Percentiles rank a stretch among this genome's conserved stretches.
These are phyloP conservation scores for Phortica magna DNA, from an alignment of 2,888 invertebrate species.

Conservation along the genomic window DNA sequence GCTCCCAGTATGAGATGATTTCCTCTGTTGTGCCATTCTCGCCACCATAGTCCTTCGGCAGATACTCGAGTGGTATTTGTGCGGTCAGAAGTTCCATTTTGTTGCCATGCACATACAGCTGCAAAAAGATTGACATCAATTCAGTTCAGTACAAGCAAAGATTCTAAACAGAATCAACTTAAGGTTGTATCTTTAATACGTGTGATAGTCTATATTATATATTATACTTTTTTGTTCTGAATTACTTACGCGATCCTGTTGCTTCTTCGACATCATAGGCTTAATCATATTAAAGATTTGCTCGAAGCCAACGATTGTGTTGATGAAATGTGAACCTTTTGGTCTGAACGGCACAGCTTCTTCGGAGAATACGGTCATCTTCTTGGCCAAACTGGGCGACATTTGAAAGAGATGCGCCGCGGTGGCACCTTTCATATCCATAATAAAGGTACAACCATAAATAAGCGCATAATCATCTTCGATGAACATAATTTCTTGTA, in stretches of 20 bases:
- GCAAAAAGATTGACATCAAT: slow-evolving; percentile 34
- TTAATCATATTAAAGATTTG: slow-evolving; percentile 80
- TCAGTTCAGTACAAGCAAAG: too few species aligned
- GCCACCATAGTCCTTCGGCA: slow-evolving; percentile 85
- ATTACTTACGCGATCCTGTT: slow-evolving; percentile 79
- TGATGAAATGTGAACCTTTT: slow-evolving; percentile 81
- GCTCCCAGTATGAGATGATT: slow-evolving; percentile 60
- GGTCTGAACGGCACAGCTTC: slow-evolving; percentile 82
- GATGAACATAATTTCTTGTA: slow-evolving; percentile 81
- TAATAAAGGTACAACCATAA: slow-evolving; percentile 79
- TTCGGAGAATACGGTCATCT: slow-evolving; percentile 80
- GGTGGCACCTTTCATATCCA: slow-evolving; percentile 81
- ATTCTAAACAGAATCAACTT: too few species aligned
- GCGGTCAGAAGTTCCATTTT: slow-evolving; percentile 81
- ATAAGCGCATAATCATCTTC: slow-evolving; percentile 82
- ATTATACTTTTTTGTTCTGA: background rate
- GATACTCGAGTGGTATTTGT: slow-evolving; percentile 80
- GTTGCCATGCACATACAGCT: slow-evolving; percentile 81
- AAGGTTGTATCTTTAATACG: too few species aligned
- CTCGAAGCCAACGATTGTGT: slow-evolving; percentile 81
- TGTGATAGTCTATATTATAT: background rate
- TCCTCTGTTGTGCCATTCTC: slow-evolving; percentile 79
- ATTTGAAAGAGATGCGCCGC: slow-evolving; percentile 80
- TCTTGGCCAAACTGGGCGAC: slow-evolving; percentile 81
- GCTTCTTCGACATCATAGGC: slow-evolving; percentile 81